These are phyloP conservation scores for Eurypyga helias DNA, from an alignment of 2,113 vertebrate species.

Conservation along the genomic window DNA sequence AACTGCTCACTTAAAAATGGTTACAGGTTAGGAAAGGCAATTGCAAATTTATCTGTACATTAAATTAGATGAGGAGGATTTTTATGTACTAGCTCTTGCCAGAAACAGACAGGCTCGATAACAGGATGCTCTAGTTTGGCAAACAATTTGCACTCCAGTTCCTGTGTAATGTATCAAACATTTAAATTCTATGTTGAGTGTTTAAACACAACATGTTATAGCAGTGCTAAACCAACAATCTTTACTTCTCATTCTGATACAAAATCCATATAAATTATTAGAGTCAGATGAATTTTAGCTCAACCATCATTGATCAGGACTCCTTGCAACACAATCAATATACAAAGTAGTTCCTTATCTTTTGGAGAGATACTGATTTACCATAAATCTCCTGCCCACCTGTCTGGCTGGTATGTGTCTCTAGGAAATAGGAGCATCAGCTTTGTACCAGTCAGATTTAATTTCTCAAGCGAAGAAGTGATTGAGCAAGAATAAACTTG, in stretches of 20 bases:
- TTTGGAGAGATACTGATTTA: background rate
- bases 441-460: background rate
- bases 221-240: background rate
- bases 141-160: background rate
- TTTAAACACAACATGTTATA: background rate
- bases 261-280: background rate
- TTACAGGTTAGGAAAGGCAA: background rate
- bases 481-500: background rate
- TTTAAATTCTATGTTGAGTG: background rate
- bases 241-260: background rate
- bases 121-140: background rate
- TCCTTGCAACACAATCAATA: background rate
- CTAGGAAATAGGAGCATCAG: background rate
- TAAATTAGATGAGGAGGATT: background rate
- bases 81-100: background rate
- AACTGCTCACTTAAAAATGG: background rate
- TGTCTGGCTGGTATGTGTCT: background rate
- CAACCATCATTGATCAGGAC: background rate
- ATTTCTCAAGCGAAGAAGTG: background rate
- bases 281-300: background rate
- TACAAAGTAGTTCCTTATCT: background rate
- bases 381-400: background rate
- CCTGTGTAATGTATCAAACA: background rate
- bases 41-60: background rate
- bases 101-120: slow-evolving; percentile 7